These are phyloP conservation scores for Tetramorium simillimum DNA, from an alignment of 1,140 invertebrate species.

Conservation along the genomic window DNA sequence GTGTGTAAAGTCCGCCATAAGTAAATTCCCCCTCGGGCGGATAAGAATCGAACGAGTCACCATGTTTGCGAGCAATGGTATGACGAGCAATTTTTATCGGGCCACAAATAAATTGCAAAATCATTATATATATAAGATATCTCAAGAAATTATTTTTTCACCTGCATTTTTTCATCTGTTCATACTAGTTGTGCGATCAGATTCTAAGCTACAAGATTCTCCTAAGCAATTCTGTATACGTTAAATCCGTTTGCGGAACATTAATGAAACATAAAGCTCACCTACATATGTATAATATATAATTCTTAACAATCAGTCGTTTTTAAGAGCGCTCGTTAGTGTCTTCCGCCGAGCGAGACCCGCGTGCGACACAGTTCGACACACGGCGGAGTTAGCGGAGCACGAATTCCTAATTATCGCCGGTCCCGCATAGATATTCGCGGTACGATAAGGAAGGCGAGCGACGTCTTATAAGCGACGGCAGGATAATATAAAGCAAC, in stretches of 20 bases:
- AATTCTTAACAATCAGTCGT: background rate
- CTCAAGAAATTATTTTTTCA: background rate
- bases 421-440: slow-evolving; percentile 64
- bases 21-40: background rate
- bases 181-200: background rate
- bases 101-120: background rate
- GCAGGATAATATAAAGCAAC: slow-evolving; percentile 57
- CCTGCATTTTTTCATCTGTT: too few relatives aligned
- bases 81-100: slow-evolving; percentile 9
- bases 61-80: background rate
- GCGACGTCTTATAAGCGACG: slow-evolving; percentile 21
- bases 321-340: slow-evolving; percentile 19
- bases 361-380: slow-evolving; percentile 41
- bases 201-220: background rate
- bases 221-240: background rate
- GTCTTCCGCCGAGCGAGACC: slow-evolving; percentile 39
- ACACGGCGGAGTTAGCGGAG: slow-evolving; percentile 33
- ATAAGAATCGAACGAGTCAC: slow-evolving; percentile 34
- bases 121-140: background rate
- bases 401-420: slow-evolving; percentile 70
- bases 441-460: slow-evolving; percentile 60
- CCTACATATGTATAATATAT: background rate
- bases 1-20: slow-evolving; percentile 24
- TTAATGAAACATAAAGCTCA: slow-evolving; percentile 4
- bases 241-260: background rate